Conservation (phyloP, 2,797 vertebrate species). For the Intellagama lesueurii region DNA sequence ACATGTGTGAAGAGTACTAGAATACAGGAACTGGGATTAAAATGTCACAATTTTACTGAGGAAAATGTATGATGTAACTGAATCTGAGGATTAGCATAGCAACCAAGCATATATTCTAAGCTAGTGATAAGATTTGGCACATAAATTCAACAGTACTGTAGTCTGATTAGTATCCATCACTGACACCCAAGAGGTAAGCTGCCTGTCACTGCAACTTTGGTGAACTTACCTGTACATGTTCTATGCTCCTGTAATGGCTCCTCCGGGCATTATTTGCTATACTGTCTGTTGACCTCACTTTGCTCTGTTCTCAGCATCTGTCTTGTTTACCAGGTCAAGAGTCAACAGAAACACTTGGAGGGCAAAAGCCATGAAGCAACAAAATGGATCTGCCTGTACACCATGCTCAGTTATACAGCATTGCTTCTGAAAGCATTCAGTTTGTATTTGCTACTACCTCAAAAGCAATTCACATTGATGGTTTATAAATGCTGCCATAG, state of each 20-base stretch:
- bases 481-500: fast-evolving
- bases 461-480: neutral
- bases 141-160: neutral
- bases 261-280: neutral
- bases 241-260: neutral
- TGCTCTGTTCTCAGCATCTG: neutral
- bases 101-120: neutral
- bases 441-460: fast-evolving
- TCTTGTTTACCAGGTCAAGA: neutral
- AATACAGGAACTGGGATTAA: neutral
- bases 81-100: neutral
- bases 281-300: neutral
- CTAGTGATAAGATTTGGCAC: neutral
- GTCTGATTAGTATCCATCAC: neutral
- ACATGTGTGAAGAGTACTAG: neutral
- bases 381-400: neutral
- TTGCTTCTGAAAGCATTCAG: neutral
- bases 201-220: neutral
- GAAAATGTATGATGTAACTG: neutral
- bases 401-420: neutral
- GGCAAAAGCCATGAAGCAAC: fast-evolving
- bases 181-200: neutral
- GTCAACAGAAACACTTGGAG: neutral
- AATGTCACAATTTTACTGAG: neutral
- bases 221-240: neutral